These are phyloP conservation scores for Folsomia manolachei DNA, from an alignment of 2,888 invertebrate species.

Conservation along the genomic window DNA sequence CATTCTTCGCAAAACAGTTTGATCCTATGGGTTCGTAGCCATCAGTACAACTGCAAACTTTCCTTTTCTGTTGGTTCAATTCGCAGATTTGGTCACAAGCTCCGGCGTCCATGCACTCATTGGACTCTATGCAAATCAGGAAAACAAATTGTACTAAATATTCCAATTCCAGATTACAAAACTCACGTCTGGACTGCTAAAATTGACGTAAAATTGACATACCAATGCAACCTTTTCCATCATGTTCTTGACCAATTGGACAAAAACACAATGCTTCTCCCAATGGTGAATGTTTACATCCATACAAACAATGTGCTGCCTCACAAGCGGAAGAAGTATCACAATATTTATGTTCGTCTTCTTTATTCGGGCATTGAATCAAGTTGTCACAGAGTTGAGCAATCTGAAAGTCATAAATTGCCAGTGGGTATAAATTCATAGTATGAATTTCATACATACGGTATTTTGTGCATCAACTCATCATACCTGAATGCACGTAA, in stretches of 20 bases:
- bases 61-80: conserved; percentile 66
- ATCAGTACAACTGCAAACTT: conserved; percentile 66
- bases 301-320: conserved; percentile 62
- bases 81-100: conserved; percentile 71
- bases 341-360: conserved; percentile 51
- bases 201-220: conserved; percentile 26
- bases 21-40: conserved; percentile 66
- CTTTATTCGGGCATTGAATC: conserved; percentile 33
- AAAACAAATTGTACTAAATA: no score
- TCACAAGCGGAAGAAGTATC: conserved; percentile 58
- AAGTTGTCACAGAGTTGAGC: conserved; percentile 29
- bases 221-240: conserved; percentile 64
- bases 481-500: conserved; percentile 60
- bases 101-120: conserved; percentile 72
- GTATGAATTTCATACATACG: no score
- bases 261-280: conserved; percentile 73
- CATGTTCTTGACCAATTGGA: conserved; percentile 62
- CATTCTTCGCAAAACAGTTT: conserved; percentile 21
- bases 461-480: no score
- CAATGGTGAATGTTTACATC: conserved; percentile 68
- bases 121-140: conserved; percentile 60
- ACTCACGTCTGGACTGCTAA: neutral
- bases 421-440: no score
- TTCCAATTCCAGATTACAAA: no score
- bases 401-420: conserved; percentile 13